Evolutionary conservation across 2,888 invertebrate species (phyloP), one percentile per base, ranked within the genome.

Genomic region (Epistrophella euchroma): DNA sequence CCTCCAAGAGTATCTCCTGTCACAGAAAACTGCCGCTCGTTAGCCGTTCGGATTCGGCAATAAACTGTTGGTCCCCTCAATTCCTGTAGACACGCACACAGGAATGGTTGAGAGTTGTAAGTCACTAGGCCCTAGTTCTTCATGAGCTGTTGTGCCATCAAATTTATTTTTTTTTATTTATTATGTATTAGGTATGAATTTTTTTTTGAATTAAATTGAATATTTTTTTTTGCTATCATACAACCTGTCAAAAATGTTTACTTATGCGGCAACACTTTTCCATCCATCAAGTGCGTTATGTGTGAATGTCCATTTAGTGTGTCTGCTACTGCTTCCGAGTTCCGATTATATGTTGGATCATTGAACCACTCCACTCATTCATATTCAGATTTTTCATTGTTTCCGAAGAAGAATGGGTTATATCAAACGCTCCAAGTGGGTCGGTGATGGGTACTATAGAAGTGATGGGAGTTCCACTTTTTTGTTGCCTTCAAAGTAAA

Each of bases 311-410:
- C 43, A 45, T 70, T 64, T 47, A 32, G 40, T 40, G 37, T n/a
- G 52, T n/a, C 52, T 52, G 15, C 32, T 32, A 32, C 32, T 32
- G 32, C 58, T 13, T 19, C 37, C 22, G 37, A 58, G 37, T 58
- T 37, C 58, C 58, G 58, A 19, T 58, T 58, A 62, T 58, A 43
- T 43, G 32, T 11, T 13, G 37, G 55, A 58, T 43, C 56, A 47
- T 45, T 64, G 47, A 47, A 64, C 64, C 32, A 56, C 37, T 52
- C 25, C 52, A 52, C 15, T 47, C 66, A 70, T 45, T 78, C 55
- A 75, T 66, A 47, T 47, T 50, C 45, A 22, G 13, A 22, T 28
- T 76, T 72, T 22, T 47, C 43, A 82, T 76, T 82, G 81, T 78
- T 83, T 60, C 47, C 73, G 32, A 40, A 40, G 28, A 35, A 56